These are phyloP conservation scores for Apaloderma vittatum DNA, from an alignment of 2,113 vertebrate genomes.

Conservation along the genomic window DNA sequence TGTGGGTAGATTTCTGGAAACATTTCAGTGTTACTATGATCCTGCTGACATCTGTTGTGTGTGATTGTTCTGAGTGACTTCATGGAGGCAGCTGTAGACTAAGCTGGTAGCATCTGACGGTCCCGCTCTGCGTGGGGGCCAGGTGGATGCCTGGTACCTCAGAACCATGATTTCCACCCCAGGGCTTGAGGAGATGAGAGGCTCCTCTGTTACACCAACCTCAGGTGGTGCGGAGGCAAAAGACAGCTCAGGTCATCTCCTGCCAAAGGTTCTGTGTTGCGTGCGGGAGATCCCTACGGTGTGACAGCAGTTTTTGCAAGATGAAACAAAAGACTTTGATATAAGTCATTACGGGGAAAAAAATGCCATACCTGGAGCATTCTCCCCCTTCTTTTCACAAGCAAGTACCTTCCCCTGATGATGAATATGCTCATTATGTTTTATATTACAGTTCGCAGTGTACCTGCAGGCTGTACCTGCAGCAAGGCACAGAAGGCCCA, in stretches of 20 bases:
- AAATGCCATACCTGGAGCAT: neutral
- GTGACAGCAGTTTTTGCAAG: neutral
- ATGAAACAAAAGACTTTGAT: neutral
- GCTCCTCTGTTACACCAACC: neutral
- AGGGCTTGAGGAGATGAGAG: neutral
- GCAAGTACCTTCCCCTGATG: neutral
- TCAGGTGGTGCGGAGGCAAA: neutral
- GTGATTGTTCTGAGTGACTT: neutral
- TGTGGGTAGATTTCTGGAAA: neutral
- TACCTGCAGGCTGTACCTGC: constrained; percentile 12
- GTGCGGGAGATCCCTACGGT: rapidly evolving
- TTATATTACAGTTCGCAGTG: no score
- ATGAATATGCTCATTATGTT: neutral
- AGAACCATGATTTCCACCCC: neutral
- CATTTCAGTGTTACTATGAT: neutral
- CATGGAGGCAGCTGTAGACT: neutral
- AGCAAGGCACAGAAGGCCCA: neutral
- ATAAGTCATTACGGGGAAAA: neutral
- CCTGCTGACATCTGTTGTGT: neutral
- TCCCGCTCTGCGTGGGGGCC: neutral
- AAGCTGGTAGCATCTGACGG: neutral
- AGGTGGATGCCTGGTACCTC: neutral
- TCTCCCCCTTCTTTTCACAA: neutral
- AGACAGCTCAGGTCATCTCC: neutral
- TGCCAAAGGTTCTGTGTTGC: neutral